These are phyloP conservation scores for Macrophya alboannulata DNA, from an alignment of 2,888 invertebrate genomes.

Conservation along the genomic window DNA sequence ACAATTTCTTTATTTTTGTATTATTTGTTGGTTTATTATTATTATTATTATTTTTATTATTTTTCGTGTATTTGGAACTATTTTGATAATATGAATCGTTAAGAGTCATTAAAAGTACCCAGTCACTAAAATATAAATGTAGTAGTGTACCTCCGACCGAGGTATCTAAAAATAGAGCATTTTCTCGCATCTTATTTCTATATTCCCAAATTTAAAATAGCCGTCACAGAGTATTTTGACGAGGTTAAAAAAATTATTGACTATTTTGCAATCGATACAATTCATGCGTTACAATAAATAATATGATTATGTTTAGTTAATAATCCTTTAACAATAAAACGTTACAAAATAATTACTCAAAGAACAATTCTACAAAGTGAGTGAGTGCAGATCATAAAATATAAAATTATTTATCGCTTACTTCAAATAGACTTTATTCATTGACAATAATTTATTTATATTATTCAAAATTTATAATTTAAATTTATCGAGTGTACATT, in stretches of 20 bases:
- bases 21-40: background rate
- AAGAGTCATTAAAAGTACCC: conserved; percentile 50
- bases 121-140: conserved; percentile 60
- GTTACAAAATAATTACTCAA: background rate
- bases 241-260: conserved; percentile 41
- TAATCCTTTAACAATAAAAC: background rate
- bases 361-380: background rate
- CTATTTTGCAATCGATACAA: background rate
- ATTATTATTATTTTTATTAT: background rate
- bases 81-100: conserved; percentile 22
- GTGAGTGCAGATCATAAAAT: conserved; percentile 17
- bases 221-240: conserved; percentile 59
- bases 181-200: conserved; percentile 72
- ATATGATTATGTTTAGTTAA: background rate
- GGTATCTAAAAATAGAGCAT: conserved; percentile 77
- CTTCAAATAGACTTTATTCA: background rate
- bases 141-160: conserved; percentile 76
- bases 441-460: background rate
- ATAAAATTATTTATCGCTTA: background rate
- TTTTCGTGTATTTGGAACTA: background rate
- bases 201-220: conserved; percentile 70
- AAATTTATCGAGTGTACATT: background rate
- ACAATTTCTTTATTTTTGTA: background rate
- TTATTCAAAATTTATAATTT: background rate
- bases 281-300: background rate